Evolutionary conservation across 2,113 vertebrate species (phyloP), one percentile per base, ranked within the genome.

Genomic region (Corapipo altera): DNA sequence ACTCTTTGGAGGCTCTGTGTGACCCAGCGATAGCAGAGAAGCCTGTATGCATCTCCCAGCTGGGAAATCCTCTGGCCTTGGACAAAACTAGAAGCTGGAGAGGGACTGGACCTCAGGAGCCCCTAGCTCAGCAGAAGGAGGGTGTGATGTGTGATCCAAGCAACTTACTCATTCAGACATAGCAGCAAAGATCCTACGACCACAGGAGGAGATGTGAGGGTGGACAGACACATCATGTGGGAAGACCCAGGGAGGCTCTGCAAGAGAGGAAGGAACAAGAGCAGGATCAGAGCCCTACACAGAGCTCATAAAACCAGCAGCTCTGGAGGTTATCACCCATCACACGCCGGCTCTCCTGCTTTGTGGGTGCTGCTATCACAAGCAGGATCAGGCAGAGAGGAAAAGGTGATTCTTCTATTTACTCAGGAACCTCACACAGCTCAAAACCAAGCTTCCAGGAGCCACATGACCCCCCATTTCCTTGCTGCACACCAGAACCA

Each of bases 271-370:
- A n/a, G 19, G 70, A 58, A 48, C 7, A 49, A 28, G 55, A 65
- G 26, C 46, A n/a, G 64, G 28, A 33, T 46, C 64, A 67, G 82
- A 69, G 72, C 55, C 52, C 28, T 28, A 17, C 16, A 19, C 6
- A 17, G 9, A 52, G 70, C 43, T 86, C n/a, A 10, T 33, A 26
- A 48, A 43, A 22, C 0, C 3, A 77, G 20, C 65, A 81, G 52
- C 30, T 81, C 76, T 12, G 12, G 52, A 52, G 22, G 41, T 26
- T 35, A 41, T 46, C 0, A 0, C 49, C 17, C 0, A 3, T 55
- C 44, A 48, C 32, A 44, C 23, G n/a, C 54, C 14, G 17, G 43
- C 30, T 73, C 64, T 82, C 55, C 54, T 37, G 30, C 52, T 33
- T 62, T 46, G 70, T 20, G 33, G 24, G 15, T 41, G 52, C 41